A percentile compares a stretch with the other conserved stretches of the same genome.
These are phyloP conservation scores for Oceanites oceanicus DNA, from an alignment of 2,113 vertebrate genomes.

Conservation along the genomic window DNA sequence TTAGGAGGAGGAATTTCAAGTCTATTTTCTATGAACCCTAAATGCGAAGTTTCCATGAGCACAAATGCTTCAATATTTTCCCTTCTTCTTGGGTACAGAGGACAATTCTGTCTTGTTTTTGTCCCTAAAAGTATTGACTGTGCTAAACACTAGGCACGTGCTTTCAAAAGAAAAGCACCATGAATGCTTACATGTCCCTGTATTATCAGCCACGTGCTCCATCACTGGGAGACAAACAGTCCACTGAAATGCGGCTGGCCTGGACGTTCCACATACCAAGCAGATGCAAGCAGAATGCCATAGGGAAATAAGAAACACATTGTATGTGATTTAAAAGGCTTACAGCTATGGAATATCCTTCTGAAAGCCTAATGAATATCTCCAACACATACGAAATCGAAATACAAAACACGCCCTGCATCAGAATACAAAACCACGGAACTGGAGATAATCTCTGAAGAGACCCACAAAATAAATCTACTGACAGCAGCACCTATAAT, in stretches of 20 bases:
- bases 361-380: slow-evolving; percentile 81
- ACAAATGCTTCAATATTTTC: not conserved
- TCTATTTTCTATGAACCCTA: not conserved
- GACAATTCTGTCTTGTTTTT: slow-evolving; percentile 29
- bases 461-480: slow-evolving; percentile 21
- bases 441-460: slow-evolving; percentile 30
- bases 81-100: not conserved
- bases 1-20: slow-evolving; percentile 5
- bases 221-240: slow-evolving; percentile 81
- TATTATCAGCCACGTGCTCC: slow-evolving; percentile 82
- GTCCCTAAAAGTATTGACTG: slow-evolving; percentile 52
- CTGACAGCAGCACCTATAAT: slow-evolving; percentile 45
- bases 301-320: slow-evolving; percentile 83
- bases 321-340: slow-evolving; percentile 86
- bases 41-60: not conserved
- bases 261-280: slow-evolving; percentile 70
- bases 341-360: slow-evolving; percentile 83
- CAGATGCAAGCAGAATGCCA: slow-evolving; percentile 78
- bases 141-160: slow-evolving; percentile 64
- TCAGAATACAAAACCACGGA: slow-evolving; percentile 40
- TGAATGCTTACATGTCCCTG: slow-evolving; percentile 82
- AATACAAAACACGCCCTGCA: slow-evolving; percentile 60
- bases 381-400: slow-evolving; percentile 77
- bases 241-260: slow-evolving; percentile 74
- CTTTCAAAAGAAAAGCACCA: slow-evolving; percentile 62